phyloP scores from a whole-genome alignment of 2,888 invertebrate species.

The Elegia similella region DNA sequence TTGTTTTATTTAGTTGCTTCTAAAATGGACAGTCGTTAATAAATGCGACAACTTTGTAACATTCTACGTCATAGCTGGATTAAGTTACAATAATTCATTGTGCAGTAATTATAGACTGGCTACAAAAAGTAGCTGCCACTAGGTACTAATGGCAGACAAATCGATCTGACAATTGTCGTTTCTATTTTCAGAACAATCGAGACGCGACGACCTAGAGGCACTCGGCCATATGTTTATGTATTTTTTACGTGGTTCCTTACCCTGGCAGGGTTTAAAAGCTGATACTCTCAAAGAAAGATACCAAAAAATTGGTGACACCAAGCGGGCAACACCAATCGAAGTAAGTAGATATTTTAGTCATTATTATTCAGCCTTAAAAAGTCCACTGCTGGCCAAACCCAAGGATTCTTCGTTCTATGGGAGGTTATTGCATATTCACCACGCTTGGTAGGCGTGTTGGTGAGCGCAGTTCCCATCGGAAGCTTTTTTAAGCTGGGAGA shows the following conservation, averaged over 20 bases:
- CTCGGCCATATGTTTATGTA: slow-evolving; percentile 99
- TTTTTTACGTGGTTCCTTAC: slow-evolving; percentile 99
- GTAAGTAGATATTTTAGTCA: slow-evolving; percentile 55
- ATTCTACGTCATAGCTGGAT: neutral
- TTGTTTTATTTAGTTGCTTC: neutral
- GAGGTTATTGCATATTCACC: no score
- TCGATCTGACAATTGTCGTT: slow-evolving; percentile 26
- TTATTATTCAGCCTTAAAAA: no score
- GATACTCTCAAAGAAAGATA: slow-evolving; percentile 99
- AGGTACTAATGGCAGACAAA: neutral
- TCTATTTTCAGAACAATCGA: slow-evolving; percentile 93
- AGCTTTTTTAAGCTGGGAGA: no score
- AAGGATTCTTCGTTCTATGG: no score
- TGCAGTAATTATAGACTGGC: neutral
- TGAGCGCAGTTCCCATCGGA: no score
- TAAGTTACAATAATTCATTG: neutral
- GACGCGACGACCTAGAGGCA: slow-evolving; percentile 99
- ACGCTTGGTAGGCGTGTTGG: no score
- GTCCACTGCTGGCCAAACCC: no score
- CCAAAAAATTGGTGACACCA: slow-evolving; percentile 99
- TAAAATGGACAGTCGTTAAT: neutral
- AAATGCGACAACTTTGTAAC: neutral
- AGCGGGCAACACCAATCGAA: slow-evolving; percentile 99
- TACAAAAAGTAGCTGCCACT: neutral
- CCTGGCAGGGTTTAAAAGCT: slow-evolving; percentile 99